Conservation (phyloP, 2,113 vertebrate genomes). For the Anoura caudifer region DNA sequence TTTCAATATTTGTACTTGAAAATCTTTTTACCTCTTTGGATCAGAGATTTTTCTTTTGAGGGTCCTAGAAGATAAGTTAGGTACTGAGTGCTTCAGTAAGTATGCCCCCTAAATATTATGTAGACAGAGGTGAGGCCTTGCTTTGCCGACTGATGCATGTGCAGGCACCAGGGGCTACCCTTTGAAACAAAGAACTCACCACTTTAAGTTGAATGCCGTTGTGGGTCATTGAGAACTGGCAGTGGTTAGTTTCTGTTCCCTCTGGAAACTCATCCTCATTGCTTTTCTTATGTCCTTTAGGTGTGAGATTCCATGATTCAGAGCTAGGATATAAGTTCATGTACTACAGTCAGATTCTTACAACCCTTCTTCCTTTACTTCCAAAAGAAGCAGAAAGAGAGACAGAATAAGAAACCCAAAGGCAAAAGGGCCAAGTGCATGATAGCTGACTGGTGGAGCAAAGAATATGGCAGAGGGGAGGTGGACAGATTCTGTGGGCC, state of each 20-base stretch:
- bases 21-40: background rate
- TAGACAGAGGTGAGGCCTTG: background rate
- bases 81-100: background rate
- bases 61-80: background rate
- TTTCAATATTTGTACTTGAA: background rate
- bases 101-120: background rate
- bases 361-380: background rate
- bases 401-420: background rate
- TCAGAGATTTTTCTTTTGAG: conserved; percentile 17
- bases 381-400: background rate
- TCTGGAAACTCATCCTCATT: background rate
- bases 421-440: background rate
- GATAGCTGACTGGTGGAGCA: background rate
- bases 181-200: background rate
- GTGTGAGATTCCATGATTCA: background rate
- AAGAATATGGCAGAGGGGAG: background rate
- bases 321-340: background rate
- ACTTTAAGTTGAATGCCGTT: background rate
- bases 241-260: background rate
- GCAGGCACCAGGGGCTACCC: background rate
- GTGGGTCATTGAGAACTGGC: background rate
- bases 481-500: background rate
- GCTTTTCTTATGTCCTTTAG: background rate
- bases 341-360: background rate
- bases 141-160: background rate